These are phyloP conservation scores for Protobothrops flavoviridis DNA, from an alignment of 2,113 vertebrate genomes.

Conservation along the genomic window DNA sequence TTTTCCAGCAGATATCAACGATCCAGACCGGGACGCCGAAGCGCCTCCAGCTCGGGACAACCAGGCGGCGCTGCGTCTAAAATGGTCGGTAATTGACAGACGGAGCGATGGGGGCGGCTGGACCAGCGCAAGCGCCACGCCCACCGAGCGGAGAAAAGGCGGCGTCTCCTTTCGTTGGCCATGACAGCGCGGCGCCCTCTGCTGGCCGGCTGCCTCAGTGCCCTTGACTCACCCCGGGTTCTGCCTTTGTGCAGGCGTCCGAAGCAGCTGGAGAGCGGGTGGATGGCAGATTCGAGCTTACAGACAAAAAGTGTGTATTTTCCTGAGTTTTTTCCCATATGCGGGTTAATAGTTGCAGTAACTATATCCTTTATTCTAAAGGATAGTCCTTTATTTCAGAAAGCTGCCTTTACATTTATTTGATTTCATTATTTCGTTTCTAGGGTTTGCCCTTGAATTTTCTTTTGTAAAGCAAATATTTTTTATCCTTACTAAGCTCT, in stretches of 20 bases:
- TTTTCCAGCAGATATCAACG: not conserved
- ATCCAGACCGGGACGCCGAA: not conserved
- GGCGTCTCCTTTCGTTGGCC: not conserved
- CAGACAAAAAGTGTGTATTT: not conserved
- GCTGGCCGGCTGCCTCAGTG: not conserved
- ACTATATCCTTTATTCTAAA: not conserved
- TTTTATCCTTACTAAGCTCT: not conserved
- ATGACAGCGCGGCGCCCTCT: not conserved
- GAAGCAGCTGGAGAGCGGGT: not conserved
- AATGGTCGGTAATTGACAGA: not conserved
- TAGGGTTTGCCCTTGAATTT: not conserved
- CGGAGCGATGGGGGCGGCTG: not conserved
- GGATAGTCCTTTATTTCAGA: not conserved
- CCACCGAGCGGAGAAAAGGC: no score
- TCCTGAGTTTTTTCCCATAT: not conserved
- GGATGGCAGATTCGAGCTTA: not conserved
- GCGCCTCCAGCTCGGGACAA: not conserved
- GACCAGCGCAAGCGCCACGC: no score
- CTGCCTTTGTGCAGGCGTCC: not conserved
- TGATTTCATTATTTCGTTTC: not conserved
- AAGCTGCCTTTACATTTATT: not conserved
- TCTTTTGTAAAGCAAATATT: not conserved
- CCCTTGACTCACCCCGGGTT: not conserved
- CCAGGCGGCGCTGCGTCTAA: not conserved
- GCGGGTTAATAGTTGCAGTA: not conserved